Conservation (phyloP, 2,797 vertebrate genomes). For the Lacerta bilineata region DNA sequence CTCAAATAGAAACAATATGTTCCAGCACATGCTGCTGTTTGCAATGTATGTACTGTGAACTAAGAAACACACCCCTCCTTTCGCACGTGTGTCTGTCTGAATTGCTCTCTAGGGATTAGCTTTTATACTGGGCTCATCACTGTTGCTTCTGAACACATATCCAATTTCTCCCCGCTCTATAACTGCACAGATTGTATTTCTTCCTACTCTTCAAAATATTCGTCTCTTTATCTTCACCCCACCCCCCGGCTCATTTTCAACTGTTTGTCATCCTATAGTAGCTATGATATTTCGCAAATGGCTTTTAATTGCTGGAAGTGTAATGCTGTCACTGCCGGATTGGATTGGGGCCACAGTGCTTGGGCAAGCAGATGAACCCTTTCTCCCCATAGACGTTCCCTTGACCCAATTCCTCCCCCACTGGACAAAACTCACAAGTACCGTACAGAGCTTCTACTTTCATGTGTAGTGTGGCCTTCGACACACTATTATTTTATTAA, state of each 20-base stretch:
- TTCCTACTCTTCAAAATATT: neutral
- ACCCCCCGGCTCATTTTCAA: neutral
- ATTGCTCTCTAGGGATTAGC: neutral
- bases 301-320: neutral
- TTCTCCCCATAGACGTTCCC: neutral
- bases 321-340: neutral
- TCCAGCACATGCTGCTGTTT: conserved; percentile 1
- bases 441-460: neutral
- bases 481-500: too few relatives aligned
- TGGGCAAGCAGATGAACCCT: neutral
- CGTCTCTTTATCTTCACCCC: neutral
- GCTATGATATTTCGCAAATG: neutral
- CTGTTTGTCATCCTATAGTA: neutral
- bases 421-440: neutral
- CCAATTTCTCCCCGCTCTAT: neutral
- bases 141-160: neutral
- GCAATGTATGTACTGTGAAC: neutral
- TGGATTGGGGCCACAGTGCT: neutral
- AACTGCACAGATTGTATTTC: neutral
- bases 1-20: neutral
- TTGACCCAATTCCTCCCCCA: neutral
- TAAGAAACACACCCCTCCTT: neutral
- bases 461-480: neutral
- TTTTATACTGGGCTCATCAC: neutral
- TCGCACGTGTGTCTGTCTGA: neutral